These are phyloP conservation scores for Corapipo altera DNA, from an alignment of 2,113 vertebrate species.

Conservation along the genomic window DNA sequence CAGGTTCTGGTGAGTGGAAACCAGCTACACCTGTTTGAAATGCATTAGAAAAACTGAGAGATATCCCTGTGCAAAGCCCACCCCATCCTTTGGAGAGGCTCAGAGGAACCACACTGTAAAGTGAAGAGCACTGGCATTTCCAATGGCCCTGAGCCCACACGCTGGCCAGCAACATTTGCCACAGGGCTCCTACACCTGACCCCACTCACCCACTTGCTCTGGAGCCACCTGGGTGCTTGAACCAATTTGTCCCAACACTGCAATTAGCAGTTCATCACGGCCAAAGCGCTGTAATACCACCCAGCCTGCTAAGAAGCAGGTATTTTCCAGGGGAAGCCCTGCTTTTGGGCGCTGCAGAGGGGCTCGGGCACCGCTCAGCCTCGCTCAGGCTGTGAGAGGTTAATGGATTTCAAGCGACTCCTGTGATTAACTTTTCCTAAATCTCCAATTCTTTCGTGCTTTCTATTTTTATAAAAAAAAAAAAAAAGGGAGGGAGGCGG, in stretches of 20 bases:
- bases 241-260: neutral
- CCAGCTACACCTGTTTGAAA: neutral
- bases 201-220: accelerated
- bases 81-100: neutral
- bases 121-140: neutral
- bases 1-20: neutral
- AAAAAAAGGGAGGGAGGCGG: neutral
- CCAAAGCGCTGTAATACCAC: neutral
- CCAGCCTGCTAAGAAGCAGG: neutral
- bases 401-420: neutral
- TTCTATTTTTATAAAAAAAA: constrained; percentile 57
- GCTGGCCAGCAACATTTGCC: neutral
- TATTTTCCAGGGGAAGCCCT: neutral
- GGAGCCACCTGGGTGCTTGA: neutral
- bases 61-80: neutral
- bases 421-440: constrained; percentile 54
- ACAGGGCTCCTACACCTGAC: neutral
- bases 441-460: constrained; percentile 51
- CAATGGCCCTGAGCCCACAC: neutral
- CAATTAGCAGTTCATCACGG: neutral
- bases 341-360: neutral
- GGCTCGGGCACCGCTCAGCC: neutral
- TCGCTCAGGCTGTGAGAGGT: neutral
- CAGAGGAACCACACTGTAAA: neutral
- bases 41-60: neutral